A percentile compares a stretch with the other conserved stretches of the same genome.
Evolutionary conservation across 1,140 invertebrate genomes (phyloP).

Genomic region (Drosophila nebulosa): DNA sequence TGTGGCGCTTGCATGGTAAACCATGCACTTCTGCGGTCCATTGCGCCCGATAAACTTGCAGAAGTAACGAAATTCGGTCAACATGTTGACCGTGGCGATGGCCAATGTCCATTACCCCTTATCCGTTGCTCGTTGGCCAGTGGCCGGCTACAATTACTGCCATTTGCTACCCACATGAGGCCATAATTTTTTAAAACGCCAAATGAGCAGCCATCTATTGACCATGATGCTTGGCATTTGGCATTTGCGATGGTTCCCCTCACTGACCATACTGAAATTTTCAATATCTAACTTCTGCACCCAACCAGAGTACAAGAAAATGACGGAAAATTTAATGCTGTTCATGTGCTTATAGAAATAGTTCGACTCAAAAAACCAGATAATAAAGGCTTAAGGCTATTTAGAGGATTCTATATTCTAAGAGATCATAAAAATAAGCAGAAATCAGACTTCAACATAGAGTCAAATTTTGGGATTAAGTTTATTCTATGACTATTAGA

Average conservation of each 20-base stretch:
- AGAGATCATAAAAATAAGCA: too few relatives aligned
- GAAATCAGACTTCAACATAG: too few relatives aligned
- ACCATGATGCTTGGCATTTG: conserved; percentile 69
- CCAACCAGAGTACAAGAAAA: not conserved
- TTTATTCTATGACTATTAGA: not conserved
- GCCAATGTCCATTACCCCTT: conserved; percentile 1
- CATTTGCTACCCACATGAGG: conserved; percentile 71
- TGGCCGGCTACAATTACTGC: conserved; percentile 27
- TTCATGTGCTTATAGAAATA: not conserved
- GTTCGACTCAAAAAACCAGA: too few relatives aligned
- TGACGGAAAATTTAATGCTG: not conserved
- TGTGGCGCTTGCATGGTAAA: conserved; percentile 33
- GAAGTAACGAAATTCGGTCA: conserved; percentile 69
- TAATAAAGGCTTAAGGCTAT: too few relatives aligned
- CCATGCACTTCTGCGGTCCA: conserved; percentile 30
- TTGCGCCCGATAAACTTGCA: conserved; percentile 67
- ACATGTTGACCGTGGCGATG: conserved; percentile 51
- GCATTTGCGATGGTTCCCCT: conserved; percentile 9
- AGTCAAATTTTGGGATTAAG: not conserved
- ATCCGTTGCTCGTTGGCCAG: not conserved
- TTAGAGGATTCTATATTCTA: too few relatives aligned
- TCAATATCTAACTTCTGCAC: not conserved
- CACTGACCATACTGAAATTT: not conserved
- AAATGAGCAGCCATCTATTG: conserved; percentile 77
- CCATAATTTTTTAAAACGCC: conserved; percentile 72